Percentiles rank a stretch among this genome's conserved stretches.
phyloP scores from a whole-genome alignment of 2,888 invertebrate genomes.

The Cotesia congregata region DNA sequence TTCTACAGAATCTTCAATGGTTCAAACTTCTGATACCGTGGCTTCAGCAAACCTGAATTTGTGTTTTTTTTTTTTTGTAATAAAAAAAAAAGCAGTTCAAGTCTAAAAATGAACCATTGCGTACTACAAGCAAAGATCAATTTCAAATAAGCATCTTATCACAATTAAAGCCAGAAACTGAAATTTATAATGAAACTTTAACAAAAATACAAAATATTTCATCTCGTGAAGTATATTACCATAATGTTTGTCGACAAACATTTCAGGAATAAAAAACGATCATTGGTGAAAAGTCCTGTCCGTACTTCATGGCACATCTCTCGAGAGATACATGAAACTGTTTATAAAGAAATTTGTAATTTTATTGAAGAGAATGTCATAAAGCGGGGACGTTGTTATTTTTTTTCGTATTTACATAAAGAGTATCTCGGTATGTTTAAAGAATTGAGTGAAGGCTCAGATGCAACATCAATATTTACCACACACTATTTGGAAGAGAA shows the following conservation, averaged over 20 bases:
- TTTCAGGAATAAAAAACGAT: neutral
- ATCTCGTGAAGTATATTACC: neutral
- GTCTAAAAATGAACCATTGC: neutral
- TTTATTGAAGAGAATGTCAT: conserved; percentile 13
- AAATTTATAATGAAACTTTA: conserved; percentile 10
- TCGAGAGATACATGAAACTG: neutral
- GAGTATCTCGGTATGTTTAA: conserved; percentile 2
- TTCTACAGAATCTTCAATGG: neutral
- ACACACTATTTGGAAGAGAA: conserved; percentile 35
- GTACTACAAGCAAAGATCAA: conserved; percentile 1
- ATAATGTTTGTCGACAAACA: neutral
- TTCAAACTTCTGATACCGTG: neutral
- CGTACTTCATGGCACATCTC: conserved; percentile 8
- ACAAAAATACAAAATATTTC: neutral
- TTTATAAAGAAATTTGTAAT: conserved; percentile 7
- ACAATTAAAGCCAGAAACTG: neutral
- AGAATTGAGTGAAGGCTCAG: conserved; percentile 33
- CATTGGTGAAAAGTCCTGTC: conserved; percentile 9
- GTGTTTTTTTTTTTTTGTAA: conserved; percentile 4
- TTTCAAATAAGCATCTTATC: neutral
- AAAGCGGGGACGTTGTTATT: conserved; percentile 4
- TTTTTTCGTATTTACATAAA: conserved; percentile 6
- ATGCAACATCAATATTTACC: conserved; percentile 50
- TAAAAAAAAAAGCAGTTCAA: conserved; percentile 8
- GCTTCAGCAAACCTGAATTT: neutral